Conservation (phyloP, 2,113 vertebrate genomes). For the Albula glossodonta region DNA sequence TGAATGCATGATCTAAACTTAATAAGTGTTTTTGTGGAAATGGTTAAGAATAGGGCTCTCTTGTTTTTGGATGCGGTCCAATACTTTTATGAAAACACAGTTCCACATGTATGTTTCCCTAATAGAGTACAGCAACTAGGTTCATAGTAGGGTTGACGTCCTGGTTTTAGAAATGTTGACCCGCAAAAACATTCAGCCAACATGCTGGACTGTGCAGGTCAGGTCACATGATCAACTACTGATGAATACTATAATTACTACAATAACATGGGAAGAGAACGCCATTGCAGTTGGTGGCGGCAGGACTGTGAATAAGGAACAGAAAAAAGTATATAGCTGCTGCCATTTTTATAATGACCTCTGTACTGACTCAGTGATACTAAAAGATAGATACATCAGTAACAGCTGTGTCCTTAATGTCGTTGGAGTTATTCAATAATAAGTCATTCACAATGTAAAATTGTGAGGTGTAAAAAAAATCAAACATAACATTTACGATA, state of each 20-base stretch:
- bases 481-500: neutral
- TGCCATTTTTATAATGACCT: neutral
- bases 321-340: neutral
- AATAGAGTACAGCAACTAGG: constrained; percentile 1
- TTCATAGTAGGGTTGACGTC: constrained; percentile 11
- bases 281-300: neutral
- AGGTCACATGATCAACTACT: neutral
- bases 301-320: neutral
- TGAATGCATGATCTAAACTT: constrained; percentile 18
- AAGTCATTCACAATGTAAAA: neutral
- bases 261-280: neutral
- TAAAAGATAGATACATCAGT: neutral
- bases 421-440: neutral
- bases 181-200: neutral
- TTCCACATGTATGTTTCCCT: constrained; percentile 18
- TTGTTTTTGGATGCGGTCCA: constrained; percentile 19
- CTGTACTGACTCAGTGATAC: too few relatives aligned
- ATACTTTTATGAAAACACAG: constrained; percentile 14
- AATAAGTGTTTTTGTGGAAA: constrained; percentile 23
- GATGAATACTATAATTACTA: constrained; percentile 7
- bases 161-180: constrained; percentile 9
- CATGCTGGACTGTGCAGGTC: neutral
- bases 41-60: constrained; percentile 22
- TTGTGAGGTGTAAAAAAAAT: neutral
- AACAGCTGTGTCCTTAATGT: neutral